Evolutionary conservation across 2,888 invertebrate species (phyloP).

Genomic region (Trissonchulus latispiculum): DNA sequence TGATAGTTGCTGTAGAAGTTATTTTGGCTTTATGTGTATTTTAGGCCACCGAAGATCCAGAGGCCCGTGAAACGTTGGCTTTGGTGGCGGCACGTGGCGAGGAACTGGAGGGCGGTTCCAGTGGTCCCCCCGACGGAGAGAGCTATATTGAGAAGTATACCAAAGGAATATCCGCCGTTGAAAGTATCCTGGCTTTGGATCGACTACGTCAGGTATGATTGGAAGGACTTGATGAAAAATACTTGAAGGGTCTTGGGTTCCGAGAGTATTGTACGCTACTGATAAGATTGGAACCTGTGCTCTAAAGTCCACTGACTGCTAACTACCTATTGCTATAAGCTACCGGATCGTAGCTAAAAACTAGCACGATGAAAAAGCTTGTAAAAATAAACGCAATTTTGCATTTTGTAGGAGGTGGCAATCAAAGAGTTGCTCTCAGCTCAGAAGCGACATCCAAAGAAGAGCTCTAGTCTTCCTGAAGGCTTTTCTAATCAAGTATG

Average conservation of each 20-base stretch:
- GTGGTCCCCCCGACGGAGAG: constrained; percentile 58
- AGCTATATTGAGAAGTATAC: constrained; percentile 98
- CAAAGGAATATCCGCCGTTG: constrained; percentile 89
- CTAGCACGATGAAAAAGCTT: too few species aligned
- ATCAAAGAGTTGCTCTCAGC: constrained; percentile 83
- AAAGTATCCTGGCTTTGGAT: constrained; percentile 87
- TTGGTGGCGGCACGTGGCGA: constrained; percentile 91
- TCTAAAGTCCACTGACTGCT: too few species aligned
- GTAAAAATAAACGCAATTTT: too few species aligned
- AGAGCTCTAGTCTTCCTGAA: constrained; percentile 46
- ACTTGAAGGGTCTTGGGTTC: too few species aligned
- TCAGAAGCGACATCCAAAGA: constrained; percentile 45
- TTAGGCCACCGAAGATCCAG: constrained; percentile 83
- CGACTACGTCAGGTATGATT: constrained; percentile 73
- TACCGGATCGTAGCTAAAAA: too few species aligned
- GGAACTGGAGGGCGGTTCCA: constrained; percentile 50
- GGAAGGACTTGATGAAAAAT: too few species aligned
- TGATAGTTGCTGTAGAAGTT: too few species aligned
- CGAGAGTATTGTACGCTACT: too few species aligned
- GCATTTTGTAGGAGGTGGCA: constrained; percentile 61
- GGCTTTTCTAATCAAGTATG: background rate
- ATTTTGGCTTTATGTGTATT: too few species aligned
- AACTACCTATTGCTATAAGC: too few species aligned
- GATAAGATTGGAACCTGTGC: too few species aligned
- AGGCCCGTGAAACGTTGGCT: constrained; percentile 88